phyloP scores from a whole-genome alignment of 2,888 invertebrate species.

The Sphecodes monilicornis region DNA sequence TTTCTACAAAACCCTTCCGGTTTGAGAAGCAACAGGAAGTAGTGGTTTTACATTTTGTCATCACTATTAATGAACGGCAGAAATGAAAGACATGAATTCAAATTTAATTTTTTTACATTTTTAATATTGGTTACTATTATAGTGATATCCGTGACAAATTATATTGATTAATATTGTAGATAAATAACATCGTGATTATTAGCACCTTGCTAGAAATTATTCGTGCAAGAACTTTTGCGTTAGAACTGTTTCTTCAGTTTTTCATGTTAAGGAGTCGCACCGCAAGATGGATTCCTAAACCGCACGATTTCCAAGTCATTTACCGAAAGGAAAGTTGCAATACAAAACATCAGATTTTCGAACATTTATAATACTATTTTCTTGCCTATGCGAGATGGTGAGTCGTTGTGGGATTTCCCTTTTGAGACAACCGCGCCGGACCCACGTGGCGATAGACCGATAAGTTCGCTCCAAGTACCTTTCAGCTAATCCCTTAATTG shows the following conservation, averaged over 20 bases:
- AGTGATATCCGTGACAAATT: too few relatives aligned
- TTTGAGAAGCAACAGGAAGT: not conserved
- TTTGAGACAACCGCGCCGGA: too few relatives aligned
- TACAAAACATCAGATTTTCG: not conserved
- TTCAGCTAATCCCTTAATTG: too few relatives aligned
- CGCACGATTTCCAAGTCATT: not conserved
- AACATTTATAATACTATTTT: not conserved
- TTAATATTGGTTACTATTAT: too few relatives aligned
- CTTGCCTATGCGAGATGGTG: too few relatives aligned
- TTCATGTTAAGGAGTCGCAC: not conserved
- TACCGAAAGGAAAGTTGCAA: not conserved
- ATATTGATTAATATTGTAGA: too few relatives aligned
- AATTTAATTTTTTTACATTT: too few relatives aligned
- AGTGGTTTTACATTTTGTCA: not conserved
- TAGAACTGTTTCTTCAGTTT: conserved; percentile 14
- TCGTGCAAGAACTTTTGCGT: conserved; percentile 12
- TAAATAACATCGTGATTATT: too few relatives aligned
- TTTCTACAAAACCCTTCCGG: not conserved
- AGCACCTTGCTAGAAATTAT: conserved; percentile 26
- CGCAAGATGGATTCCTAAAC: conserved; percentile 12
- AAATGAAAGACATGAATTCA: not conserved
- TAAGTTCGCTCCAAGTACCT: too few relatives aligned
- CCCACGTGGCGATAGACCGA: too few relatives aligned
- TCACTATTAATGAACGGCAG: not conserved
- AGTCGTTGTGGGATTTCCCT: too few relatives aligned